phyloP scores from a whole-genome alignment of 2,113 vertebrate species.

The Lathamus discolor region DNA sequence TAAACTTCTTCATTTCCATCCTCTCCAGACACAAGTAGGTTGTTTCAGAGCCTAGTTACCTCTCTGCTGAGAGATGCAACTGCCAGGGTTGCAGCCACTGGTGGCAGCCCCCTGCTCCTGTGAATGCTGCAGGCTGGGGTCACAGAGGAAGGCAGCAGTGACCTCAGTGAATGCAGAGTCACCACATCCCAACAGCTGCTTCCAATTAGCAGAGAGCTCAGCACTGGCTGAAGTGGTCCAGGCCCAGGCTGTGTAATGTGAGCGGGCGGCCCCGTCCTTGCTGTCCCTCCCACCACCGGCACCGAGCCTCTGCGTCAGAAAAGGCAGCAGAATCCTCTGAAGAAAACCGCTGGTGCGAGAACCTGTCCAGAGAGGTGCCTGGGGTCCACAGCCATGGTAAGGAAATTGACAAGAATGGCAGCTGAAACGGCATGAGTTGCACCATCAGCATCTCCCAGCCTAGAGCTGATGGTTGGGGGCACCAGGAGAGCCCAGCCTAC shows the following conservation, averaged over 20 bases:
- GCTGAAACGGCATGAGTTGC: background rate
- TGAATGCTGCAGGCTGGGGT: background rate
- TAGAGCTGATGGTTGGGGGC: background rate
- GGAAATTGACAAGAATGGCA: background rate
- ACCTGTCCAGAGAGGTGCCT: background rate
- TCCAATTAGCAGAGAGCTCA: conserved; percentile 59
- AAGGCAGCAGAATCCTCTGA: background rate
- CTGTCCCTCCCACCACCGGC: background rate
- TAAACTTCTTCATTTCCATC: background rate
- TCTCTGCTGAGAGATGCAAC: background rate
- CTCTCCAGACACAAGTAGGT: background rate
- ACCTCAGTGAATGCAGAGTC: conserved; percentile 58
- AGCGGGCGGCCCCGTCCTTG: background rate
- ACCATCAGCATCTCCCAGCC: background rate
- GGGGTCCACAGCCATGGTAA: background rate
- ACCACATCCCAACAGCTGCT: conserved; percentile 64
- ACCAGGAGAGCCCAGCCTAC: background rate
- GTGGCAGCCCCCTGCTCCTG: background rate
- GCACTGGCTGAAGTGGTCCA: background rate
- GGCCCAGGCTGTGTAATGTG: background rate
- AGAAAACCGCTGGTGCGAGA: background rate
- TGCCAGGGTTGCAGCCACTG: background rate
- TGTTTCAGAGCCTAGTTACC: background rate
- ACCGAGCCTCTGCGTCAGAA: background rate
- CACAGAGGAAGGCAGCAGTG: background rate